Evolutionary conservation across 37 sponge, comb jelly and placozoan genomes (phyloP).

Genomic region (Chondrilla cf. caribensis): DNA sequence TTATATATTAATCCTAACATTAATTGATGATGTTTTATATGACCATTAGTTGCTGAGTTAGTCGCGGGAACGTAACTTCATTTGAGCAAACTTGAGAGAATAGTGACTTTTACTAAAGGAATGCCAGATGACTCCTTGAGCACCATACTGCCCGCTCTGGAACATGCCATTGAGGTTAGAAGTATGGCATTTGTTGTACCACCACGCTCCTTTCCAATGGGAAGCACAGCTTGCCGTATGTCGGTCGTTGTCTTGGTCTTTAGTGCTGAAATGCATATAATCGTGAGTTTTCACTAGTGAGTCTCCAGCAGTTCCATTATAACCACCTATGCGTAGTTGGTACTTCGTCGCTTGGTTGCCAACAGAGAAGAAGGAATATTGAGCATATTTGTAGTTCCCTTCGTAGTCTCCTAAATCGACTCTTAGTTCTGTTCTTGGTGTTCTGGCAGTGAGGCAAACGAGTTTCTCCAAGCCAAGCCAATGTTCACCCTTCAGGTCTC

Average conservation of each 20-base stretch:
- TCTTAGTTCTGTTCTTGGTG: not conserved
- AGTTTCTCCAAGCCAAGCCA: slow-evolving; percentile 33
- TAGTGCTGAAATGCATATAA: slow-evolving; percentile 2
- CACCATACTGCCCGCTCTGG: no score
- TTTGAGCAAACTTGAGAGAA: no score
- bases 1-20: no score
- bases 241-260: not conserved
- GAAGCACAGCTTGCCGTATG: no score
- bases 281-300: not conserved
- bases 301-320: slow-evolving; percentile 11
- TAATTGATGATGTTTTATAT: no score
- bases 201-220: no score
- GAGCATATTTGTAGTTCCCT: not conserved
- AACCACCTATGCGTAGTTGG: slow-evolving; percentile 4
- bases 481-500: slow-evolving; percentile 9
- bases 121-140: no score
- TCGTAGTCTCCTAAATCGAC: slow-evolving; percentile 16
- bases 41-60: no score
- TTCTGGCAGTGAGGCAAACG: not conserved
- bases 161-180: no score
- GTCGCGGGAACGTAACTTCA: no score
- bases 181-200: no score
- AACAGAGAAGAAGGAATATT: slow-evolving; percentile 12
- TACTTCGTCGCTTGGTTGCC: not conserved
- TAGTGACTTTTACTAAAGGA: no score